Base-by-base conservation (phyloP, 2,888 invertebrate species). In the Melitaea athalia region DNA sequence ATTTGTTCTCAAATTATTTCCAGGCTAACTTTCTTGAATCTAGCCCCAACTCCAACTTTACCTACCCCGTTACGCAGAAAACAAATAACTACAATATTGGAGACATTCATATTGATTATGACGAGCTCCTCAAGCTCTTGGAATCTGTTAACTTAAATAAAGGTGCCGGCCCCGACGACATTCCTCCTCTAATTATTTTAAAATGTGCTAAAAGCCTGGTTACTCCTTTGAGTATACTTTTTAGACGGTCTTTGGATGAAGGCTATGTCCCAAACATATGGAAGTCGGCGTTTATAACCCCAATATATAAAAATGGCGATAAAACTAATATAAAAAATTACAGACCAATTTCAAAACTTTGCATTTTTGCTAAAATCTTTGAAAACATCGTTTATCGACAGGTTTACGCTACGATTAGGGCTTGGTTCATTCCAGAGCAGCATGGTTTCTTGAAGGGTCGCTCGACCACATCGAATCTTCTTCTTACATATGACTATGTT, bases 181-280 rank as follows among this genome's bases (percentile, higher is more conserved):
- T 59, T n/a, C 15, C 49, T 12, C 17, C 59, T 43, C 11, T 38
- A 12, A 10, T 59, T 1, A 15, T 59, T 5, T 11, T 24, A 10
- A 59, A 59, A 8, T 43, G 59, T 11, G 59, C 59, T 12, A 59
- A 33, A 33, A 33, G 33, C 33, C 6, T 33, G 14, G 47, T 31
- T 11, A 14, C 45, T 12, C 60, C 60, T 31, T 17, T 49, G 24
- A 49, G 47, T 14, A 24, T 60, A 24, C n/a, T 60, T 14, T 31
- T 52, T 15, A 52, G 17, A 8, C 45, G 47, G 33, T 31, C 47
- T 5, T 5, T 17, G 5, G n/a, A 15, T 10, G 49, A 49, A 14
- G 47, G 60, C 14, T 31, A 10, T 10, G 61, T 61, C 1, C 61
- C 61, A 14, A 38, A 3, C 4, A 61, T 61, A 12, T 61, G 61